These are phyloP conservation scores for Bos taurus DNA, from an alignment of 2,113 vertebrate species.

Conservation along the genomic window ARS-UCD2.0 NC_037342.1:8830501-8831000, in stretches of 20 bases:
- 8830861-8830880: not conserved
- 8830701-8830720: not conserved
- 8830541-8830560: accelerated
- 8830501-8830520: not conserved
- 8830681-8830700: not conserved
- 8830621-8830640: not conserved
- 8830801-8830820: not conserved
- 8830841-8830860: not conserved
- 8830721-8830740: not conserved
- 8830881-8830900: not conserved
- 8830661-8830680: not conserved
- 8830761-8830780: not conserved
- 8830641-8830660: not conserved
- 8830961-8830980: not conserved
- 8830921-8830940: not conserved
- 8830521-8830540: not conserved
- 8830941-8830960: not conserved
- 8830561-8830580: not conserved
- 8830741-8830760: not conserved
- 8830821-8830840: not conserved
- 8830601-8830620: not conserved
- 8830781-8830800: not conserved
- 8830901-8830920: not conserved
- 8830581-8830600: not conserved
- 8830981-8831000: not conserved